Conservation (phyloP, 2,113 vertebrate genomes). For the Myiagra hebetior region DNA sequence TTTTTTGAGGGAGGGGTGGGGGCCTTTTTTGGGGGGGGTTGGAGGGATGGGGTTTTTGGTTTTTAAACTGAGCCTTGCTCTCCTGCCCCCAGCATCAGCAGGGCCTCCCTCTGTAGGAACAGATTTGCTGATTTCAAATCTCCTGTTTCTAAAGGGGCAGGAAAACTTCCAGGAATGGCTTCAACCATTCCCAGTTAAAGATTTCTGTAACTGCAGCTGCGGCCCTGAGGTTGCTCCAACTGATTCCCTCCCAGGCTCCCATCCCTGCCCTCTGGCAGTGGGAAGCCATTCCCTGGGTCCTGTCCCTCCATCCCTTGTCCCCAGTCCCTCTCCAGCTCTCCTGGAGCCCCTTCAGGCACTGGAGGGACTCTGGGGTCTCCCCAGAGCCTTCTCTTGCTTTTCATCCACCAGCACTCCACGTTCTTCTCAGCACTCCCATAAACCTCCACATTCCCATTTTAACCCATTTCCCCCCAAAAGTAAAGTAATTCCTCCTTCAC, state of each 20-base stretch:
- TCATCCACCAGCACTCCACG: background rate
- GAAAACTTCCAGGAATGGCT: background rate
- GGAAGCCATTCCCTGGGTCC: background rate
- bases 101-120: background rate
- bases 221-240: background rate
- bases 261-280: background rate
- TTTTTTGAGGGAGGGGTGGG: background rate
- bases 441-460: background rate
- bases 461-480: background rate
- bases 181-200: background rate
- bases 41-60: background rate
- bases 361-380: background rate
- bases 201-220: fast-evolving
- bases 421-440: background rate
- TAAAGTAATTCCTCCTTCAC: background rate
- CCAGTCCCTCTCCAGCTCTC: background rate
- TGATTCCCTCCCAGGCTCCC: background rate
- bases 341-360: background rate
- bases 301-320: background rate
- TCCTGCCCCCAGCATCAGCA: background rate
- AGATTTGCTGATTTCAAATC: background rate
- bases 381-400: background rate
- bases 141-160: background rate
- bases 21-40: fast-evolving
- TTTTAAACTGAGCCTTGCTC: background rate